Evolutionary conservation across 1,140 invertebrate genomes (phyloP).

Genomic region (Anoplolepis gracilipes): DNA sequence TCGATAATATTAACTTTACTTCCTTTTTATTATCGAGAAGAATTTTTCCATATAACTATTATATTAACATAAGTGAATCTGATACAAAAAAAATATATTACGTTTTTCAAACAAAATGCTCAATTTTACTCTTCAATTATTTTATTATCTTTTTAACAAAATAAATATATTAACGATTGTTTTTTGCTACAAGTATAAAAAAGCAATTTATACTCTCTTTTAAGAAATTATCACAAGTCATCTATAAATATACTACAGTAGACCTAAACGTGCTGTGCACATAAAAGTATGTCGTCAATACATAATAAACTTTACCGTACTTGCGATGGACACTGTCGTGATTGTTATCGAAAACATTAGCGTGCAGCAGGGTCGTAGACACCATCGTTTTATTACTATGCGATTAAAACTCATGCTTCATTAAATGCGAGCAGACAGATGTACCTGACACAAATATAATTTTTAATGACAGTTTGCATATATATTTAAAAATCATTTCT

Average conservation of each 20-base stretch:
- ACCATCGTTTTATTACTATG: constrained; percentile 12
- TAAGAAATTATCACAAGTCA: neutral
- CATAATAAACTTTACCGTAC: neutral
- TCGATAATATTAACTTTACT: constrained; percentile 11
- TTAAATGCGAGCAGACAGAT: neutral
- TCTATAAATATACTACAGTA: too few relatives aligned
- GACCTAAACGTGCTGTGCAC: too few relatives aligned
- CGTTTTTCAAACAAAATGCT: neutral
- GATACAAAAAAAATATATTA: neutral
- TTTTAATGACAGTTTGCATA: neutral
- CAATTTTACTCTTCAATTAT: neutral
- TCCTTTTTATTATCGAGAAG: neutral
- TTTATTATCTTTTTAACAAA: neutral
- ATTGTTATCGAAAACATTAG: constrained; percentile 37
- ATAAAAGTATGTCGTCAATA: constrained; percentile 14
- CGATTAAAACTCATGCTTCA: constrained; percentile 15
- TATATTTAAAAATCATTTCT: neutral
- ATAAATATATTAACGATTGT: too few relatives aligned
- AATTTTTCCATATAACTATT: neutral
- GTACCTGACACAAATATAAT: constrained; percentile 8
- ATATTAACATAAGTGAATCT: neutral
- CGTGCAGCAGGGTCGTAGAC: constrained; percentile 41
- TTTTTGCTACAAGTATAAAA: neutral
- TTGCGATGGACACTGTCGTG: neutral
- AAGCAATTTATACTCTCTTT: neutral